These are phyloP conservation scores for Pseudorectes ferrugineus DNA, from an alignment of 2,113 vertebrate genomes.

Conservation along the genomic window DNA sequence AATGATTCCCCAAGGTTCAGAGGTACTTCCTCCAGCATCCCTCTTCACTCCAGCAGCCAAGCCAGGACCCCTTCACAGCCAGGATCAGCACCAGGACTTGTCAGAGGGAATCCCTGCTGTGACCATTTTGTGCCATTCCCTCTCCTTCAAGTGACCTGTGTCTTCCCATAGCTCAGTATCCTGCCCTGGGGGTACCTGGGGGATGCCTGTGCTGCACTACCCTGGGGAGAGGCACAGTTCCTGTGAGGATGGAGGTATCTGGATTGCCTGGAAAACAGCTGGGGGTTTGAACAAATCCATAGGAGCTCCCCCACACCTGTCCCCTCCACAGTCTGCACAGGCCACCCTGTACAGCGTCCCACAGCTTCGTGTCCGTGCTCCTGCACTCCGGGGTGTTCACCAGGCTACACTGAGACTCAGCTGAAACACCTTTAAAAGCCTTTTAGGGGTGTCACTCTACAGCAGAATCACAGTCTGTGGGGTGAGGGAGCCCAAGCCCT, in stretches of 20 bases:
- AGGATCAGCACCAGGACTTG: background rate
- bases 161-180: background rate
- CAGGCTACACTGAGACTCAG: background rate
- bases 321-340: rapidly evolving
- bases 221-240: background rate
- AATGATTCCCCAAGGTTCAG: background rate
- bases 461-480: background rate
- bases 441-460: background rate
- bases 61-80: background rate
- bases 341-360: background rate
- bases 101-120: background rate
- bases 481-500: background rate
- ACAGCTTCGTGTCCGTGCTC: rapidly evolving
- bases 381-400: background rate
- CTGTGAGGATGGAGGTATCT: background rate
- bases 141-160: background rate
- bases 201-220: background rate
- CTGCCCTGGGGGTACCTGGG: background rate
- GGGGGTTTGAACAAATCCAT: rapidly evolving
- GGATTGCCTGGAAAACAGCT: background rate
- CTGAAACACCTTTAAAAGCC: background rate
- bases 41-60: background rate
- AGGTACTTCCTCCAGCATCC: background rate
- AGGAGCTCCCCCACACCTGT: background rate
- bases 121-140: background rate